Percentiles rank a stretch among this genome's conserved stretches.
These are phyloP conservation scores for Phalloptychus januarius DNA, from an alignment of 2,797 vertebrate genomes.

Conservation along the genomic window DNA sequence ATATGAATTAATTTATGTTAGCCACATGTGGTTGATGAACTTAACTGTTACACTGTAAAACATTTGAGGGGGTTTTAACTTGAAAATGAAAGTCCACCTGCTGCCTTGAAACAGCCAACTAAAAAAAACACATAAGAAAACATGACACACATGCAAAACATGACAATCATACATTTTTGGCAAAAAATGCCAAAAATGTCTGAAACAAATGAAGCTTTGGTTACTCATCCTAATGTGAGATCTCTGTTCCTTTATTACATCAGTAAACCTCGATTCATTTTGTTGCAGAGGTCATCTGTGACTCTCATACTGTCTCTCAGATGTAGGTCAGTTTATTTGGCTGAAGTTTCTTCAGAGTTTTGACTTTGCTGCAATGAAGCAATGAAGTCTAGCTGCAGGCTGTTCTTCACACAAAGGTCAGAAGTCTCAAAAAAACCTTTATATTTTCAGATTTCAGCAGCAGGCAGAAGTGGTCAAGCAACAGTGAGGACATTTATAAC, in stretches of 20 bases:
- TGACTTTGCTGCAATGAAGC: constrained; percentile 30
- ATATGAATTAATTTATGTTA: too few species aligned
- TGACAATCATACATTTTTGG: too few species aligned
- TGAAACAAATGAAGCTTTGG: background rate
- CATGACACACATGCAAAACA: too few species aligned
- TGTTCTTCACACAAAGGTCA: constrained; percentile 40
- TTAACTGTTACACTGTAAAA: too few species aligned
- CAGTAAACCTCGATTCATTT: constrained; percentile 1
- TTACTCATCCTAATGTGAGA: background rate
- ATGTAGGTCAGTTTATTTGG: constrained; percentile 19
- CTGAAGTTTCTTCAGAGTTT: constrained; percentile 17
- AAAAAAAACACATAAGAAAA: background rate
- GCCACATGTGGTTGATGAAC: too few species aligned
- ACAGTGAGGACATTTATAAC: background rate
- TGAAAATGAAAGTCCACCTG: too few species aligned
- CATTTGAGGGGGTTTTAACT: too few species aligned
- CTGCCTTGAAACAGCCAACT: background rate
- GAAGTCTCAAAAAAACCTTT: constrained; percentile 20
- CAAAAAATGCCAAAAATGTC: background rate
- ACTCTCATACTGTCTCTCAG: background rate
- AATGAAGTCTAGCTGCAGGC: constrained; percentile 41
- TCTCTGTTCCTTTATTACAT: background rate
- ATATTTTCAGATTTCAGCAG: constrained; percentile 19
- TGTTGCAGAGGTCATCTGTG: constrained; percentile 6
- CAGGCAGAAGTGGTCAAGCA: background rate